A percentile compares a stretch with the other conserved stretches of the same genome.
These are phyloP conservation scores for Pseudochirops cupreus DNA, from an alignment of 2,797 vertebrate genomes.

Conservation along the genomic window DNA sequence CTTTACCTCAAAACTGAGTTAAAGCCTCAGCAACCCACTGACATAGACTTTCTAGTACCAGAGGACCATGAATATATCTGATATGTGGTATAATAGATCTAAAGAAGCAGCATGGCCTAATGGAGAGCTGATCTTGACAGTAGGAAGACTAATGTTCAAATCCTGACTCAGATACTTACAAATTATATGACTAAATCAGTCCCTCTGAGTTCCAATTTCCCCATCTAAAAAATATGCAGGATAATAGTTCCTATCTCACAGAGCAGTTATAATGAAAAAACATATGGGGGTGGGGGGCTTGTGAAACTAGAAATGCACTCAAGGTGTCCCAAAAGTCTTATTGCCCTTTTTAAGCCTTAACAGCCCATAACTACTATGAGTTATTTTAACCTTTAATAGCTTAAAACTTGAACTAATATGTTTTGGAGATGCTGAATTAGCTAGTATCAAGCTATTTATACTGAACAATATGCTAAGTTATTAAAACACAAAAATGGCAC, in stretches of 20 bases:
- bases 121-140: neutral
- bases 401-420: neutral
- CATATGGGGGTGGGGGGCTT: neutral
- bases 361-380: neutral
- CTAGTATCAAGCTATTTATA: neutral
- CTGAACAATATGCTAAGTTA: neutral
- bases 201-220: neutral
- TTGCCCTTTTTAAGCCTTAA: neutral
- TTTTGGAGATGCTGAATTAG: neutral
- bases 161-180: neutral
- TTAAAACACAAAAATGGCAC: neutral
- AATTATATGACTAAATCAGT: neutral
- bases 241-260: neutral
- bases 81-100: neutral
- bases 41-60: too few species aligned
- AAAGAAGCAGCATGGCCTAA: neutral
- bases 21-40: neutral
- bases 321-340: neutral
- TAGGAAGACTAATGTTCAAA: neutral
- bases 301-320: neutral
- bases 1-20: neutral
- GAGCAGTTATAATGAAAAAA: neutral
- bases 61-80: neutral
- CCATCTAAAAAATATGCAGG: constrained; percentile 1
- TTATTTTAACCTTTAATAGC: neutral